phyloP scores from a whole-genome alignment of 64 coral and sea anemone species.

The Pocillopora damicornis region DNA sequence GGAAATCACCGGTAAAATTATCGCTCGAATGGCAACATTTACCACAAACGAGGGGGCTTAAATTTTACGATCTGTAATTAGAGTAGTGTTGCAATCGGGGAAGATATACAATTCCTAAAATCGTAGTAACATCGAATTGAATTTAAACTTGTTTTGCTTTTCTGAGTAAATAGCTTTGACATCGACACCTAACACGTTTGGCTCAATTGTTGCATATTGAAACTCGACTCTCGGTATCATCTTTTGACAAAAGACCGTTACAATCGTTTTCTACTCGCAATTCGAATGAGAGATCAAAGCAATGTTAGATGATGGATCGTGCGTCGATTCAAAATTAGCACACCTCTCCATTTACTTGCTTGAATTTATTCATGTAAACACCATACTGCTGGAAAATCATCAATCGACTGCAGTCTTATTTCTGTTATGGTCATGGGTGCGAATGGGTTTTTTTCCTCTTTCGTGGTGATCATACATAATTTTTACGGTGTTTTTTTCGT shows the following conservation, averaged over 20 bases:
- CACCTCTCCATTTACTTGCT: not conserved
- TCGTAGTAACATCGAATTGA: not conserved
- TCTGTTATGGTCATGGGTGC: not conserved
- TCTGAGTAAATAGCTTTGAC: conserved; percentile 17
- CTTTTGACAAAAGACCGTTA: conserved; percentile 27
- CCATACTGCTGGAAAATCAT: not conserved
- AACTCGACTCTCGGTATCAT: conserved; percentile 11
- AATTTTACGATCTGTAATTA: not conserved
- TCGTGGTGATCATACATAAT: not conserved
- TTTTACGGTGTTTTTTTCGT: not conserved
- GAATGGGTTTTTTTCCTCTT: not conserved
- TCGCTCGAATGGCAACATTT: not conserved
- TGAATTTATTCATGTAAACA: conserved; percentile 6
- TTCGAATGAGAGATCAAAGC: conserved; percentile 1
- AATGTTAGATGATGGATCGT: not conserved
- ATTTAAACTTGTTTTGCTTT: conserved; percentile 2
- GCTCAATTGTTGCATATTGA: conserved; percentile 34
- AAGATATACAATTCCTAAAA: not conserved
- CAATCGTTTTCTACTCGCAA: not conserved
- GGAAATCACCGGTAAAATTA: conserved; percentile 20
- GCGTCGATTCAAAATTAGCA: conserved; percentile 5
- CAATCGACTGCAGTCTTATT: not conserved
- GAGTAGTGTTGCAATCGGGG: not conserved
- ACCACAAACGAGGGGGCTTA: not conserved
- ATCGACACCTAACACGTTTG: conserved; percentile 33